These are phyloP conservation scores for Cydia splendana DNA, from an alignment of 1,140 invertebrate species.

Conservation along the genomic window DNA sequence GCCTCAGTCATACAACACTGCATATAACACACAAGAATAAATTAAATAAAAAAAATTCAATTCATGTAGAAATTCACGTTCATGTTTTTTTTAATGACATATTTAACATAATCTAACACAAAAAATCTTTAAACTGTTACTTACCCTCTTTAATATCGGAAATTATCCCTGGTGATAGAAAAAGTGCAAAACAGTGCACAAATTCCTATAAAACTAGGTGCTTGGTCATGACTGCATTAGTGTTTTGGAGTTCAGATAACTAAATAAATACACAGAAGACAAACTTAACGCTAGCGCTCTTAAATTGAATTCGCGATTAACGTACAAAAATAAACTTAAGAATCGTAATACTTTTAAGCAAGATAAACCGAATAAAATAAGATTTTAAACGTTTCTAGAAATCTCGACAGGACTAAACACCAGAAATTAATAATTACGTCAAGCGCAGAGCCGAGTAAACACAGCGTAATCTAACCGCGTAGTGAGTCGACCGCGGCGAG, in stretches of 20 bases:
- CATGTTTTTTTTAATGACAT: no score
- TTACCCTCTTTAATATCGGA: constrained; percentile 5
- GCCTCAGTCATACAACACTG: no score
- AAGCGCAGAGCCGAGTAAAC: background rate
- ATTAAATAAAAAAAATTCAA: no score
- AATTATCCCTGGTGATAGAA: background rate
- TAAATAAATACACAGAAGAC: background rate
- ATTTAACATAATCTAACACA: no score
- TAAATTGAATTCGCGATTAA: background rate
- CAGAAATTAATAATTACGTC: constrained; percentile 11
- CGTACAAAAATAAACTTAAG: background rate
- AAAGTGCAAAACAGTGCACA: constrained; percentile 1
- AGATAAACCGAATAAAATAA: background rate
- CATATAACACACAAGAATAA: no score
- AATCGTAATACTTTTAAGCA: background rate
- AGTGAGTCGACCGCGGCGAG: background rate
- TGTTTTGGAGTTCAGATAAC: background rate
- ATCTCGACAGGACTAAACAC: background rate
- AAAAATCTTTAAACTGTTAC: background rate
- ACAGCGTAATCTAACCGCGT: constrained; percentile 2
- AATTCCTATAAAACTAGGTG: background rate
- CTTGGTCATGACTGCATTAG: background rate
- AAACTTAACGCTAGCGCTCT: background rate
- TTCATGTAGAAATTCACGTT: no score
- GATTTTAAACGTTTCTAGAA: constrained; percentile 9